These are phyloP conservation scores for Euborellia annulipes DNA, from an alignment of 1,140 invertebrate genomes.

Conservation along the genomic window DNA sequence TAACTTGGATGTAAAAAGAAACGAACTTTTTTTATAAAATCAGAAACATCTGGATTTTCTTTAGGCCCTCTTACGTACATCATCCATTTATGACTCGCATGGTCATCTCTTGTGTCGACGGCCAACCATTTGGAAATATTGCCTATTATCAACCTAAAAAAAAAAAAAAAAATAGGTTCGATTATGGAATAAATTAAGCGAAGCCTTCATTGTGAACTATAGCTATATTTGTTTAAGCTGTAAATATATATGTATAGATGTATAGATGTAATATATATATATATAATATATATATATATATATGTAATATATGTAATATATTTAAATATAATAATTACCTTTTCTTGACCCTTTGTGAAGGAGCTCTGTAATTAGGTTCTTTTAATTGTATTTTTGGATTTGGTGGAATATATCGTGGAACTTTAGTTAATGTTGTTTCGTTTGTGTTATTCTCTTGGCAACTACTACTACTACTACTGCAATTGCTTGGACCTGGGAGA, in stretches of 20 bases:
- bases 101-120: constrained; percentile 42
- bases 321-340: not conserved
- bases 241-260: no score
- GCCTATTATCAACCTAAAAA: constrained; percentile 43
- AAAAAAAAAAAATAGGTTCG: constrained; percentile 4
- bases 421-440: constrained; percentile 16
- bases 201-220: no score
- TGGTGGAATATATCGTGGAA: constrained; percentile 28
- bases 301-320: no score
- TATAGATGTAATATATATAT: no score
- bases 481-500: no score
- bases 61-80: constrained; percentile 60
- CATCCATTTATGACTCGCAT: constrained; percentile 79
- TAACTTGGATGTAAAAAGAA: constrained; percentile 77
- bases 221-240: no score
- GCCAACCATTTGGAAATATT: constrained; percentile 77
- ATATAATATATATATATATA: not conserved
- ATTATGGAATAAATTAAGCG: no score
- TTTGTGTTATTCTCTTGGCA: constrained; percentile 6
- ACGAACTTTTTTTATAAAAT: constrained; percentile 54
- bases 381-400: constrained; percentile 22
- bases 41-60: constrained; percentile 39
- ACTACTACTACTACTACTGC: no score
- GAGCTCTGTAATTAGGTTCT: constrained; percentile 10
- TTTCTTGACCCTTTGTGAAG: constrained; percentile 23